Evolutionary conservation across 1,140 invertebrate species (phyloP).

Genomic region (Aphelenchoides avenae): DNA sequence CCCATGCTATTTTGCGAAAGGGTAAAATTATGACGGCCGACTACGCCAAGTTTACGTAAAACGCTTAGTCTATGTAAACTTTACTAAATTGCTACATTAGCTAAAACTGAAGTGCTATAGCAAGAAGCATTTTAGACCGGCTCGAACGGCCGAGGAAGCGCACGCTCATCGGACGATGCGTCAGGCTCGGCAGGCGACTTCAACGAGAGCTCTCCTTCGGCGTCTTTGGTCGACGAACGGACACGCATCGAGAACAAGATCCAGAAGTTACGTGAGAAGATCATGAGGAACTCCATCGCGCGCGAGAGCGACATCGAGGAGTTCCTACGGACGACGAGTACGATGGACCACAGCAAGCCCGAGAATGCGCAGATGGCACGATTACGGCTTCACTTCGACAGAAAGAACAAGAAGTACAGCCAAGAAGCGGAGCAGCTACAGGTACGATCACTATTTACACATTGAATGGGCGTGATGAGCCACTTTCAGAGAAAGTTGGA

Average conservation of each 20-base stretch:
- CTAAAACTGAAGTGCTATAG: no score
- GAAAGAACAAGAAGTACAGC: slow-evolving; percentile 49
- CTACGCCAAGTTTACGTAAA: no score
- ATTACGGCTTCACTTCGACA: slow-evolving; percentile 46
- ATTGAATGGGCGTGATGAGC: slow-evolving; percentile 3
- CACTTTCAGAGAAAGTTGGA: slow-evolving; percentile 46
- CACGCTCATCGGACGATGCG: no score
- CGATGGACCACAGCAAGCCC: slow-evolving; percentile 14
- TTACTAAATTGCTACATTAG: no score
- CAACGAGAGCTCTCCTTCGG: no score
- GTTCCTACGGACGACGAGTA: slow-evolving; percentile 18
- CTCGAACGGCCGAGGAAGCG: no score
- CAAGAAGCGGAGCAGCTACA: slow-evolving; percentile 49
- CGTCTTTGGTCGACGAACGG: no score
- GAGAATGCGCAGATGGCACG: slow-evolving; percentile 46
- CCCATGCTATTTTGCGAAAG: no score
- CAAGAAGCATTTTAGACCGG: no score
- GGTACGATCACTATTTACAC: slow-evolving; percentile 11
- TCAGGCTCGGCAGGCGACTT: no score
- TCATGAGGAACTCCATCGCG: slow-evolving; percentile 46
- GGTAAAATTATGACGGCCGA: no score
- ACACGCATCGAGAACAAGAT: slow-evolving; percentile 36
- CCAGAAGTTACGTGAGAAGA: slow-evolving; percentile 47
- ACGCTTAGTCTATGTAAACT: no score
- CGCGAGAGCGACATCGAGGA: slow-evolving; percentile 42